These are phyloP conservation scores for Kryptopterus vitreolus DNA, from an alignment of 2,797 vertebrate species.

Conservation along the genomic window DNA sequence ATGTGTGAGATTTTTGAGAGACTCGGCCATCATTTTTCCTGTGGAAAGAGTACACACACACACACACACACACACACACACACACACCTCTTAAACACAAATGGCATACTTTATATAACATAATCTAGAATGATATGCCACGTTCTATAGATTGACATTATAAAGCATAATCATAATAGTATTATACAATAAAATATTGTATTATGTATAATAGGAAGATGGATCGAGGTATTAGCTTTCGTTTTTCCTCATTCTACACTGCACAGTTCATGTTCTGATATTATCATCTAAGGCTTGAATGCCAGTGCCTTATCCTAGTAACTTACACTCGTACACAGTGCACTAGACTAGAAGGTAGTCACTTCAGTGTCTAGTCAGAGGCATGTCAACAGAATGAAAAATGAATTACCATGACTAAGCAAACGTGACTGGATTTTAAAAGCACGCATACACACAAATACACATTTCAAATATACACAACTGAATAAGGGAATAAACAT, in stretches of 20 bases:
- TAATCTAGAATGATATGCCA: too few species aligned
- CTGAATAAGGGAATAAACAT: constrained; percentile 10
- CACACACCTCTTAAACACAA: constrained; percentile 10
- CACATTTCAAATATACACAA: background rate
- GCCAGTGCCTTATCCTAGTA: constrained; percentile 12
- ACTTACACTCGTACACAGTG: background rate
- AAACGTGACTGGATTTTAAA: background rate
- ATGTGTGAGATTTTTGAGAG: constrained; percentile 68
- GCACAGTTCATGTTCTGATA: constrained; percentile 31
- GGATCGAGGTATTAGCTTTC: constrained; percentile 9
- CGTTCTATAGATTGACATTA: too few species aligned
- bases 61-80: too few species aligned
- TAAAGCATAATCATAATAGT: too few species aligned
- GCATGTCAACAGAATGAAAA: background rate
- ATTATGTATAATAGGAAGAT: background rate
- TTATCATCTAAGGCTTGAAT: constrained; percentile 41
- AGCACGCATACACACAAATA: background rate
- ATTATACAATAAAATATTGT: too few species aligned
- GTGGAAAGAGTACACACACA: constrained; percentile 48
- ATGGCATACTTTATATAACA: background rate
- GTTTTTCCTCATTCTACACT: constrained; percentile 13
- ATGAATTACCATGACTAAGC: background rate
- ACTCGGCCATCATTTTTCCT: constrained; percentile 83
- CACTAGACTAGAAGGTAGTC: constrained; percentile 30
- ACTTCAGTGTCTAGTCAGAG: constrained; percentile 19